These are phyloP conservation scores for Orycteropus afer DNA, from an alignment of 2,113 vertebrate genomes.

Conservation along the genomic window DNA sequence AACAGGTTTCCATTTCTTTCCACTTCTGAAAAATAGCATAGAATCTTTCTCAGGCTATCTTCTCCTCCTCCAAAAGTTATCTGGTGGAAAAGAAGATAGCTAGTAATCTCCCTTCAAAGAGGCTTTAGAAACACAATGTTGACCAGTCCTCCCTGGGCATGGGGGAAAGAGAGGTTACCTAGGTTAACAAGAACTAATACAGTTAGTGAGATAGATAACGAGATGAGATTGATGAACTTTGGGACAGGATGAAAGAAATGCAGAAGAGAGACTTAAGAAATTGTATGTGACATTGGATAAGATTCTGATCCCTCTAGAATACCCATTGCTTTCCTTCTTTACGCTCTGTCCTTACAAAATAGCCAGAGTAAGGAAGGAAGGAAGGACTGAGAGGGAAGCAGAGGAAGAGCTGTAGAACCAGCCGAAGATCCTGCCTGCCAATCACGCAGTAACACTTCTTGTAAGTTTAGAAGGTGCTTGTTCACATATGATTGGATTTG, in stretches of 20 bases:
- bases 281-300: not conserved
- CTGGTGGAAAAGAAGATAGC: not conserved
- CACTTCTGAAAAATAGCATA: not conserved
- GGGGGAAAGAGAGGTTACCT: not conserved
- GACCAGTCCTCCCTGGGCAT: not conserved
- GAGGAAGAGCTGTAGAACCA: not conserved
- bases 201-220: not conserved
- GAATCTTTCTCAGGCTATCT: not conserved
- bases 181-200: not conserved
- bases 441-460: fast-evolving
- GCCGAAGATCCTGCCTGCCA: not conserved
- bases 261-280: not conserved
- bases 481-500: not conserved
- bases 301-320: not conserved
- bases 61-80: not conserved
- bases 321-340: not conserved
- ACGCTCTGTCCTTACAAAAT: not conserved
- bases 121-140: not conserved
- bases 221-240: not conserved
- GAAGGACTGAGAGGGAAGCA: not conserved
- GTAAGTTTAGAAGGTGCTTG: not conserved
- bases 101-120: not conserved
- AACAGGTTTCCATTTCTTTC: not conserved
- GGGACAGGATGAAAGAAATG: not conserved
- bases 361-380: not conserved